These are phyloP conservation scores for Seriola dumerili DNA, from an alignment of 2,113 vertebrate genomes.

Conservation along the genomic window DNA sequence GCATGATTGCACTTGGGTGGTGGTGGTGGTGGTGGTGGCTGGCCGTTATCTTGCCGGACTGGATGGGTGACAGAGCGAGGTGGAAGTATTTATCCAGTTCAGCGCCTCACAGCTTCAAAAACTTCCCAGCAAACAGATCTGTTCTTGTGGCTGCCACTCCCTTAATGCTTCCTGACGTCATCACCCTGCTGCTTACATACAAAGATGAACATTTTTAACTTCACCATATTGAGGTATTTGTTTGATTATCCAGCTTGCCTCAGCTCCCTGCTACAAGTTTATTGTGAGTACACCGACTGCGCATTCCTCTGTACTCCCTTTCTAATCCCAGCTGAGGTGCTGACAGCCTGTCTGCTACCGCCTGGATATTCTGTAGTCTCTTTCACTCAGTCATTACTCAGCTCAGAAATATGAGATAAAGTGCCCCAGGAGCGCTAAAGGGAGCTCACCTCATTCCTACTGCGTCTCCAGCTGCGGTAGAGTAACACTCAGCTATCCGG, in stretches of 20 bases:
- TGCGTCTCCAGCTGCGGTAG: slow-evolving; percentile 17
- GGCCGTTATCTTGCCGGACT: slow-evolving; percentile 60
- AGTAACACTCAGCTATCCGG: not conserved
- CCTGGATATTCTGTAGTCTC: slow-evolving; percentile 45
- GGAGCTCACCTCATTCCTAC: slow-evolving; percentile 46
- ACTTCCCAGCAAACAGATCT: not conserved
- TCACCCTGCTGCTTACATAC: not conserved
- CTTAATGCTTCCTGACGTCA: not conserved
- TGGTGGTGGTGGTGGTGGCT: not conserved
- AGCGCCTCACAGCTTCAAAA: not conserved
- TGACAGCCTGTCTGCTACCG: slow-evolving; percentile 52
- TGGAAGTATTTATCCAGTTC: not conserved
- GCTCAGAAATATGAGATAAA: slow-evolving; percentile 72
- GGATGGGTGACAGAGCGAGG: slow-evolving; percentile 40
- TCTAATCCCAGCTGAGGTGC: slow-evolving; percentile 55
- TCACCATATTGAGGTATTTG: not conserved
- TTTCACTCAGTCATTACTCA: slow-evolving; percentile 66
- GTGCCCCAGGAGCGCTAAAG: slow-evolving; percentile 51
- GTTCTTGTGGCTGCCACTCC: slow-evolving; percentile 42
- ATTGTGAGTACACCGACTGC: not conserved
- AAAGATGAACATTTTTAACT: not conserved
- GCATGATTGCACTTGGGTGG: not conserved
- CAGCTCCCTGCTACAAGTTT: slow-evolving; percentile 28
- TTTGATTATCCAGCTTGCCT: slow-evolving; percentile 28
- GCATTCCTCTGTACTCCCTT: slow-evolving; percentile 51